A percentile compares a stretch with the other conserved stretches of the same genome.
These are phyloP conservation scores for Drosophila nikananu DNA, from an alignment of 1,140 invertebrate genomes.

Conservation along the genomic window DNA sequence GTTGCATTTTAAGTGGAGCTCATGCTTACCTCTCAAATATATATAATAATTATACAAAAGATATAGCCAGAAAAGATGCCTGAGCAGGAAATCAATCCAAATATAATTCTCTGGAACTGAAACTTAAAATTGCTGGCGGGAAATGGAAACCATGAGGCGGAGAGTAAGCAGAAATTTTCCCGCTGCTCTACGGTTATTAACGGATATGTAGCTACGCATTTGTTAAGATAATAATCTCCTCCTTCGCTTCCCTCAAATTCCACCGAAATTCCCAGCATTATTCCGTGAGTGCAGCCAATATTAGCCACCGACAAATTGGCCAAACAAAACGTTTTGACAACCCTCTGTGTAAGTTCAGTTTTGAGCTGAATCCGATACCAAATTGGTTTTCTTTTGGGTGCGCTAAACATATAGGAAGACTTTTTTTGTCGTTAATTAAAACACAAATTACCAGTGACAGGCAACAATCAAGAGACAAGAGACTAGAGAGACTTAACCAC, in stretches of 20 bases:
- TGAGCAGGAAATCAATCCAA: conserved; percentile 6
- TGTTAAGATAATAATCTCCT: conserved; percentile 14
- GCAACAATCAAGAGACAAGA: conserved; percentile 26
- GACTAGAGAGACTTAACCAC: conserved; percentile 6
- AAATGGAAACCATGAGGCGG: neutral
- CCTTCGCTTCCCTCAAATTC: neutral
- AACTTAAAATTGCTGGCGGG: neutral
- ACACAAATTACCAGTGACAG: conserved; percentile 54
- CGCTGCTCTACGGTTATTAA: conserved; percentile 8
- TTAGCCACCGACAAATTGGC: conserved; percentile 15
- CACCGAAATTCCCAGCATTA: conserved; percentile 20
- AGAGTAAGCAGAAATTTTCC: conserved; percentile 3
- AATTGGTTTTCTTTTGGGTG: conserved; percentile 29
- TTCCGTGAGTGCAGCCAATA: conserved; percentile 35
- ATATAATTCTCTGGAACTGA: conserved; percentile 1
- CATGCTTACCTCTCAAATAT: neutral
- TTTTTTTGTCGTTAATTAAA: conserved; percentile 41
- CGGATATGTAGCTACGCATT: conserved; percentile 19
- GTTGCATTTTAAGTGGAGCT: conserved; percentile 23
- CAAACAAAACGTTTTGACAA: conserved; percentile 49
- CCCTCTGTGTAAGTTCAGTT: neutral
- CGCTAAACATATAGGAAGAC: conserved; percentile 47
- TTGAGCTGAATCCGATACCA: conserved; percentile 2
- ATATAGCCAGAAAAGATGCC: neutral
- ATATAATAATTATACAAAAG: neutral